A percentile compares a stretch with the other conserved stretches of the same genome.
Conservation (phyloP, 2,888 invertebrate genomes). For the Conops quadrifasciatus region DNA sequence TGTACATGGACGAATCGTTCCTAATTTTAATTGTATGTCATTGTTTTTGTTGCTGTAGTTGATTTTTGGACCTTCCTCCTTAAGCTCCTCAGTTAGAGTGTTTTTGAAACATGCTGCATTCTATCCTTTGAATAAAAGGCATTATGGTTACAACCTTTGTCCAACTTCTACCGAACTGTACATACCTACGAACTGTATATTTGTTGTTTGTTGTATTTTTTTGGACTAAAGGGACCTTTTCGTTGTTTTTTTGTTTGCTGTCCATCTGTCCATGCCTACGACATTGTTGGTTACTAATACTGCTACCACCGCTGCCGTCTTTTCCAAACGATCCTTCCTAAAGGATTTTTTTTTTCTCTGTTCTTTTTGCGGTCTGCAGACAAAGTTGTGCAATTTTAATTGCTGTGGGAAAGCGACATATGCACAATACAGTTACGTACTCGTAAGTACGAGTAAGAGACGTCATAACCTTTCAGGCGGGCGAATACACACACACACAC, state of each 20-base stretch:
- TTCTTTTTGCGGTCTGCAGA: slow-evolving; percentile 3
- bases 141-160: background rate
- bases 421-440: slow-evolving; percentile 46
- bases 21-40: background rate
- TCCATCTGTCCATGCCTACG: background rate
- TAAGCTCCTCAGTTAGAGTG: slow-evolving; percentile 4
- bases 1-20: background rate
- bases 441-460: background rate
- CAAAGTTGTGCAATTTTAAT: slow-evolving; percentile 60
- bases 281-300: slow-evolving; percentile 12
- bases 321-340: slow-evolving; percentile 8
- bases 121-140: background rate
- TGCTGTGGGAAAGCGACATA: slow-evolving; percentile 65
- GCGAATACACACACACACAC: too few relatives aligned
- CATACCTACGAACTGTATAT: background rate
- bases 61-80: background rate
- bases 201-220: background rate
- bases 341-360: background rate
- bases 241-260: background rate
- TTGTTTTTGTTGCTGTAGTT: slow-evolving; percentile 7
- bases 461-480: background rate
- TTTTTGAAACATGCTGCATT: background rate
- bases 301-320: background rate
- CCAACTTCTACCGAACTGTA: too few relatives aligned
- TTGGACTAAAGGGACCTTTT: slow-evolving; percentile 5